Conservation (phyloP, 1,140 invertebrate species). For the Anadara kagoshimensis region DNA sequence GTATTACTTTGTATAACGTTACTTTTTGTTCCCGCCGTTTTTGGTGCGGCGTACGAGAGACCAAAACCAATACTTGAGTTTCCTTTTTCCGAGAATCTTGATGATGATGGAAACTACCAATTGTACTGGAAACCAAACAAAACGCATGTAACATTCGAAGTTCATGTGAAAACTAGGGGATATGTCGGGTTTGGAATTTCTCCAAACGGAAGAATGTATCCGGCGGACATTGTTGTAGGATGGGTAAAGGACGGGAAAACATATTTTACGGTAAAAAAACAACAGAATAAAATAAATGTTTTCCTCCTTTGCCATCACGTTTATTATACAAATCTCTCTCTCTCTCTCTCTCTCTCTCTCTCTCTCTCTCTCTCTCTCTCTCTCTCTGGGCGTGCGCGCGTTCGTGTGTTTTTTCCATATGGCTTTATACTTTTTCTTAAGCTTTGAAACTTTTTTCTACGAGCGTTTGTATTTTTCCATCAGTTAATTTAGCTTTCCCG, state of each 20-base stretch:
- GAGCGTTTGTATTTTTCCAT: too few species aligned
- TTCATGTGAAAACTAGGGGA: slow-evolving; percentile 84
- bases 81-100: background rate
- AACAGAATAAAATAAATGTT: background rate
- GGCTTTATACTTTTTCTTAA: background rate
- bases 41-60: too few species aligned
- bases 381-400: too few species aligned
- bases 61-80: too few species aligned
- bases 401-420: background rate
- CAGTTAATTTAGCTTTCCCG: too few species aligned
- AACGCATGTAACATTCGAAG: slow-evolving; percentile 80
- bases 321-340: too few species aligned
- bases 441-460: too few species aligned
- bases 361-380: too few species aligned
- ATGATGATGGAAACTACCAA: slow-evolving; percentile 18
- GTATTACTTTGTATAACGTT: too few species aligned
- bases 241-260: slow-evolving; percentile 78
- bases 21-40: too few species aligned
- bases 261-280: slow-evolving; percentile 11
- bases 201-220: slow-evolving; percentile 84
- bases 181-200: slow-evolving; percentile 89
- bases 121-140: slow-evolving; percentile 76
- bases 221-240: slow-evolving; percentile 85
- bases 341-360: too few species aligned
- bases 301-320: background rate